Evolutionary conservation across 2,888 invertebrate species (phyloP).

Genomic region (Apamea sordens): DNA sequence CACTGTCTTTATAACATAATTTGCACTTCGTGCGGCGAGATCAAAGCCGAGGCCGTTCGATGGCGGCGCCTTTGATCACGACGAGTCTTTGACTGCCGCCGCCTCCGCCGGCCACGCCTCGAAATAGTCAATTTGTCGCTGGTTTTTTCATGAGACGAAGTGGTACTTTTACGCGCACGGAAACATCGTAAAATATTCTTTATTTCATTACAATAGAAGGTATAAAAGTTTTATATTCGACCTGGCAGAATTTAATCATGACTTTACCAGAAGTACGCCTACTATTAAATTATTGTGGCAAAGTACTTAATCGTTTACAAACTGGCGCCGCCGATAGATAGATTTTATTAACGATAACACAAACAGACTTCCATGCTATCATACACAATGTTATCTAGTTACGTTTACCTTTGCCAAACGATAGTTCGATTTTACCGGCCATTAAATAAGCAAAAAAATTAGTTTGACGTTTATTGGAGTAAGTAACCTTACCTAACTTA

Average conservation of each 20-base stretch:
- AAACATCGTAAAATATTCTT: slow-evolving; percentile 22
- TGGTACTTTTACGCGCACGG: slow-evolving; percentile 56
- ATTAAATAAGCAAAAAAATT: neutral
- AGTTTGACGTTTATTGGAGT: neutral
- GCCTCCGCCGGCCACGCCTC: slow-evolving; percentile 87
- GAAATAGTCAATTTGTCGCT: slow-evolving; percentile 89
- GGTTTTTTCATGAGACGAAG: slow-evolving; percentile 77
- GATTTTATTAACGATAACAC: slow-evolving; percentile 17
- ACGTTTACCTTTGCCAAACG: neutral
- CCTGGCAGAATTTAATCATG: neutral
- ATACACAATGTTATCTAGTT: slow-evolving; percentile 12
- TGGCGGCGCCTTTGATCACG: slow-evolving; percentile 90
- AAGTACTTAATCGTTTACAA: neutral
- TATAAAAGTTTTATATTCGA: slow-evolving; percentile 10
- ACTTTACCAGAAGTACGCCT: neutral
- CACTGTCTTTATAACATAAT: slow-evolving; percentile 91
- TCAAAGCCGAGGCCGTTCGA: slow-evolving; percentile 87
- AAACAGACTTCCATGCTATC: neutral
- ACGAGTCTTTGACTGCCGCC: slow-evolving; percentile 88
- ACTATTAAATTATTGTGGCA: neutral
- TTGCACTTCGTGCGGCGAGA: slow-evolving; percentile 90
- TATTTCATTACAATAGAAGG: slow-evolving; percentile 8
- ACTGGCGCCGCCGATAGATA: neutral
- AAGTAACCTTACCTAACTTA: neutral
- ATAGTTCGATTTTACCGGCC: neutral